Conservation (phyloP, 2,888 invertebrate species). For the Polietes domitor region DNA sequence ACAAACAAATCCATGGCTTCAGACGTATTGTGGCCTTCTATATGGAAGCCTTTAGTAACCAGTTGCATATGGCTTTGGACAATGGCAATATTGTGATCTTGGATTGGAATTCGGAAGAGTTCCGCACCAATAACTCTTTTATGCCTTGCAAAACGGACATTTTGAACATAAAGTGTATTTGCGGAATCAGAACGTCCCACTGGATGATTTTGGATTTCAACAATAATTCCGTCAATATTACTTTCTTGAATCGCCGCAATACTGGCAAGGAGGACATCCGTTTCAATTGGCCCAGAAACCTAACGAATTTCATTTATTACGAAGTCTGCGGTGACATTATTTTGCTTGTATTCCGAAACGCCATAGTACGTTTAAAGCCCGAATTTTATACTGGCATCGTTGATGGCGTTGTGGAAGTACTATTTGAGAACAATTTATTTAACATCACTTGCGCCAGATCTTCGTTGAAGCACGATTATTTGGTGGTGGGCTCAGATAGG, state of each 20-base stretch:
- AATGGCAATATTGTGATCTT: conserved; percentile 76
- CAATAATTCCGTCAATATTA: conserved; percentile 70
- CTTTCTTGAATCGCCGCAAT: conserved; percentile 72
- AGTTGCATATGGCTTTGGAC: conserved; percentile 74
- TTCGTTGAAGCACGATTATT: conserved; percentile 74
- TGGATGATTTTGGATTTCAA: conserved; percentile 72
- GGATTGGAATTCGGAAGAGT: conserved; percentile 74
- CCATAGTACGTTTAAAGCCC: conserved; percentile 59
- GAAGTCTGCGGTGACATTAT: conserved; percentile 59
- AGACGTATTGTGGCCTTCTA: conserved; percentile 68
- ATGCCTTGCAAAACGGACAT: conserved; percentile 67
- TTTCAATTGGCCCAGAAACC: conserved; percentile 69
- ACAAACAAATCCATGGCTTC: conserved; percentile 46
- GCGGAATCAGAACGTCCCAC: conserved; percentile 72
- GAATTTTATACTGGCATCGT: conserved; percentile 57
- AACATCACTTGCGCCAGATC: conserved; percentile 75
- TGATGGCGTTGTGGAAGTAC: conserved; percentile 63
- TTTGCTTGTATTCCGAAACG: conserved; percentile 67
- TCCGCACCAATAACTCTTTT: conserved; percentile 63
- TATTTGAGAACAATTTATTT: conserved; percentile 68
- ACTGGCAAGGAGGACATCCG: conserved; percentile 68
- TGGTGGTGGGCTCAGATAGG: conserved; percentile 78
- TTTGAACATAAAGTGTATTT: conserved; percentile 72
- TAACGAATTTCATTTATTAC: conserved; percentile 64
- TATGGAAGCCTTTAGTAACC: conserved; percentile 62